Evolutionary conservation across 1,140 invertebrate genomes (phyloP).

Genomic region (Drosophila teissieri): DNA sequence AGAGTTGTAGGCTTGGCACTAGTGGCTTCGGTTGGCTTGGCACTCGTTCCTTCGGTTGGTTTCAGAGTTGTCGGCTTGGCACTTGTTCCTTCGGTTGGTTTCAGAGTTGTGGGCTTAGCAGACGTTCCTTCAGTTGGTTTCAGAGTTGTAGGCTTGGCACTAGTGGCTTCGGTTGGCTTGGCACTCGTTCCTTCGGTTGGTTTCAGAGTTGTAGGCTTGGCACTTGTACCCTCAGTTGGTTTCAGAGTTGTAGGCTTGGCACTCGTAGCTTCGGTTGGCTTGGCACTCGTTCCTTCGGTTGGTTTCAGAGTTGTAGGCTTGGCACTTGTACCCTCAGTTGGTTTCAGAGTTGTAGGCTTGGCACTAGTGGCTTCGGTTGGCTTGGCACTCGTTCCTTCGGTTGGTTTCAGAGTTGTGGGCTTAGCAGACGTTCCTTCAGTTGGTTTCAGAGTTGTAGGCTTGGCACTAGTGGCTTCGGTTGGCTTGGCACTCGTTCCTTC

Average conservation of each 20-base stretch:
- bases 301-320: conserved; percentile 3
- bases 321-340: neutral
- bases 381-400: no score
- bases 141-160: neutral
- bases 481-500: no score
- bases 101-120: neutral
- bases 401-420: no score
- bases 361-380: no score
- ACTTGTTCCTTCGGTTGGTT: no score
- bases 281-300: neutral
- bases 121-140: conserved; percentile 5
- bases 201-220: neutral
- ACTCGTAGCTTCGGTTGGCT: neutral
- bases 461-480: no score
- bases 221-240: neutral
- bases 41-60: neutral
- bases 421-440: no score
- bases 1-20: conserved; percentile 1
- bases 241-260: neutral
- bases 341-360: neutral
- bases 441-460: no score
- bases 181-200: neutral
- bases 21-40: neutral
- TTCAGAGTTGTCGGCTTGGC: neutral
- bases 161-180: neutral